Conservation (phyloP, 1,140 invertebrate species). For the Triops cancriformis region DNA sequence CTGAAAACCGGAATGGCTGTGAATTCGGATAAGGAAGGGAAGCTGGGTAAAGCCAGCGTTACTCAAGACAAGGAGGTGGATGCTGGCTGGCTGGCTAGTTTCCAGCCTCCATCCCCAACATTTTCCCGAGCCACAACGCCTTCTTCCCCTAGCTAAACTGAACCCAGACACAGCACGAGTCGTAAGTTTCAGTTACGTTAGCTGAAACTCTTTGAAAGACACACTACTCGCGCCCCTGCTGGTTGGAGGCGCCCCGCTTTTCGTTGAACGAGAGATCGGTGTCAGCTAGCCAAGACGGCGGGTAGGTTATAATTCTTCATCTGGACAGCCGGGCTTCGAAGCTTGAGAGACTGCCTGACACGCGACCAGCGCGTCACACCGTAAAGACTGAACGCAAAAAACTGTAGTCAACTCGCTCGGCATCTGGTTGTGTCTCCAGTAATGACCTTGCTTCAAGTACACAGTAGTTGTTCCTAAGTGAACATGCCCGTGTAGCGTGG, state of each 20-base stretch:
- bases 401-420: neutral
- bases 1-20: neutral
- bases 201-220: neutral
- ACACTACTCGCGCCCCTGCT: neutral
- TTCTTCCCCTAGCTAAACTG: neutral
- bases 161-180: neutral
- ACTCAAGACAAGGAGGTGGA: conserved; percentile 12
- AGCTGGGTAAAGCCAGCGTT: neutral
- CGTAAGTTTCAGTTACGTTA: neutral
- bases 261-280: neutral
- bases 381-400: neutral
- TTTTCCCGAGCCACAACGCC: neutral
- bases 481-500: neutral
- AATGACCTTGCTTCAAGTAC: neutral
- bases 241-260: neutral
- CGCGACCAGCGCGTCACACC: neutral
- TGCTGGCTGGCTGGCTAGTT: conserved; percentile 6
- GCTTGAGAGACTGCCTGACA: neutral
- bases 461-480: neutral
- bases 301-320: neutral
- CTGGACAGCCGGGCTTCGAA: neutral
- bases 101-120: neutral
- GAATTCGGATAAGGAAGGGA: neutral
- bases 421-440: neutral
- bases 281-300: conserved; percentile 7